Percentiles rank a stretch among this genome's conserved stretches.
Evolutionary conservation across 2,888 invertebrate species (phyloP).

Genomic region (Pachydiplax longipennis): DNA sequence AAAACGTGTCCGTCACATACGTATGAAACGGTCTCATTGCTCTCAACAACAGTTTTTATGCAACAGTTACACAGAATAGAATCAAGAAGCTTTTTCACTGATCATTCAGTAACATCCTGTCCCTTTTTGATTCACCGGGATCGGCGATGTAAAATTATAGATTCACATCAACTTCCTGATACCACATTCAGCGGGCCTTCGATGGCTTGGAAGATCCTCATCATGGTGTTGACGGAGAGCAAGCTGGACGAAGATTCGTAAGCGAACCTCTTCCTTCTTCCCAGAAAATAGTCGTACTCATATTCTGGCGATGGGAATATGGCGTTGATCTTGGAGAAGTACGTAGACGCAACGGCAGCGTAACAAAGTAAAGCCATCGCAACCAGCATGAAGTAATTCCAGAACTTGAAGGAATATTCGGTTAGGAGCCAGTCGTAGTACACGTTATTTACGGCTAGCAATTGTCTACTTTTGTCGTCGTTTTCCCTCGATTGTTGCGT

Average conservation of each 20-base stretch:
- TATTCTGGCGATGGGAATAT: background rate
- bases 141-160: too few species aligned
- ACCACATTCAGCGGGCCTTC: background rate
- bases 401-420: conserved; percentile 88
- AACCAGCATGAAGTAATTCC: conserved; percentile 86
- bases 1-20: too few species aligned
- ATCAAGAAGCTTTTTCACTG: too few species aligned
- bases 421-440: conserved; percentile 89
- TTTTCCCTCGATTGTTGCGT: background rate
- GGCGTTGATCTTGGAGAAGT: conserved; percentile 82
- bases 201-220: background rate
- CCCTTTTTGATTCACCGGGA: too few species aligned
- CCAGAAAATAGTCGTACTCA: conserved; percentile 12
- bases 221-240: background rate
- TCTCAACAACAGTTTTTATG: too few species aligned
- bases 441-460: background rate
- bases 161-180: background rate
- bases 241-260: background rate
- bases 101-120: too few species aligned
- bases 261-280: background rate
- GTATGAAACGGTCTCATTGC: too few species aligned
- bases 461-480: background rate
- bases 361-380: conserved; percentile 82
- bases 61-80: too few species aligned
- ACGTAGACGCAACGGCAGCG: conserved; percentile 85